A percentile compares a stretch with the other conserved stretches of the same genome.
These are phyloP conservation scores for Salvelinus alpinus DNA, from an alignment of 2,113 vertebrate species.

Conservation along the genomic window DNA sequence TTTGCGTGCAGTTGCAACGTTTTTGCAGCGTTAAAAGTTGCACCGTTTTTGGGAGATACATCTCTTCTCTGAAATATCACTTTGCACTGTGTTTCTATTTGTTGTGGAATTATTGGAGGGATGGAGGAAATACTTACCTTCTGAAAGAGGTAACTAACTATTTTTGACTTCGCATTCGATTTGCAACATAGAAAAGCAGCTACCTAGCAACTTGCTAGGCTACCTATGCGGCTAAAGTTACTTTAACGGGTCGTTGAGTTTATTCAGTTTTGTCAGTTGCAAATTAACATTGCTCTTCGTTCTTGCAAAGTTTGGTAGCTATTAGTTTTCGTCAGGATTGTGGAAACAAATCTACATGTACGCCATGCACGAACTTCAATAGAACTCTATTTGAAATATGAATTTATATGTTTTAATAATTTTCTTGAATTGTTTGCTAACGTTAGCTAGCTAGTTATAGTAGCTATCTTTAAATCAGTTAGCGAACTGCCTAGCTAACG, in stretches of 20 bases:
- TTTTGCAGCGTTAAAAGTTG: conserved; percentile 69
- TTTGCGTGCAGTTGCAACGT: conserved; percentile 67
- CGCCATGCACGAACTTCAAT: neutral
- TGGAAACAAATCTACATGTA: neutral
- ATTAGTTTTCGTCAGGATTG: neutral
- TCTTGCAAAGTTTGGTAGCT: too few species aligned
- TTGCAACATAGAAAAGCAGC: conserved; percentile 58
- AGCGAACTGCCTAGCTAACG: too few species aligned
- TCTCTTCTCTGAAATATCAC: conserved; percentile 3
- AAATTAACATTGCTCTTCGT: neutral
- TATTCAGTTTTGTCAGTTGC: conserved; percentile 31
- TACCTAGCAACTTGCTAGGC: conserved; percentile 29
- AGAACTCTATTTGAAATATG: neutral
- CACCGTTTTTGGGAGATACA: conserved; percentile 63
- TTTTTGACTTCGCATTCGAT: conserved; percentile 14
- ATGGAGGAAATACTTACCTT: conserved; percentile 47
- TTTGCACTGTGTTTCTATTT: conserved; percentile 7
- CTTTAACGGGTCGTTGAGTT: conserved; percentile 47
- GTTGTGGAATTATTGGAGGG: neutral
- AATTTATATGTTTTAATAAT: neutral
- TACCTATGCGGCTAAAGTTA: conserved; percentile 39
- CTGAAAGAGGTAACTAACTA: conserved; percentile 59
- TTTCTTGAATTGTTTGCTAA: neutral
- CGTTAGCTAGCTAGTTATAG: neutral
- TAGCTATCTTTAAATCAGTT: neutral